phyloP scores from a whole-genome alignment of 2,797 vertebrate genomes.

The Poecilia gillii region DNA sequence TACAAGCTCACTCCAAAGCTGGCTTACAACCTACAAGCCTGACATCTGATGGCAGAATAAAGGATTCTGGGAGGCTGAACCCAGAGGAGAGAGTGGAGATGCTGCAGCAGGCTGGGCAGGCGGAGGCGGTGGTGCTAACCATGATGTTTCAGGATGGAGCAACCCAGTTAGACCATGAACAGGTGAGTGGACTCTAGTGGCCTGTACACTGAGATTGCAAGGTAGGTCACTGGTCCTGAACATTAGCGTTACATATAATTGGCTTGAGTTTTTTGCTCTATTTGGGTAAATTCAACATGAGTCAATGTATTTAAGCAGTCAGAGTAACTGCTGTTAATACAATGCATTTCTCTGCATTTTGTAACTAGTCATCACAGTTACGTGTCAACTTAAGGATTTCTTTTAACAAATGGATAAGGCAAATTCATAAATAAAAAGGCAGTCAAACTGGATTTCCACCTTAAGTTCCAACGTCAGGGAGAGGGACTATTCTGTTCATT shows the following conservation, averaged over 20 bases:
- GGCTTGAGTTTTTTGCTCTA: background rate
- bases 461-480: background rate
- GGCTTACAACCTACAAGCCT: constrained; percentile 40
- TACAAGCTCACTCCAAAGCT: constrained; percentile 25
- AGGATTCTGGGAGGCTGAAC: constrained; percentile 76
- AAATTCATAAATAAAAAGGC: background rate
- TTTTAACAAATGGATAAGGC: background rate
- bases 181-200: constrained; percentile 73
- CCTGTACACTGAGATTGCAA: background rate
- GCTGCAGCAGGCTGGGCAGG: constrained; percentile 65
- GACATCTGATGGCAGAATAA: constrained; percentile 73
- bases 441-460: background rate
- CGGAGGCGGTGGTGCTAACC: constrained; percentile 80
- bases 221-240: background rate
- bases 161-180: constrained; percentile 83
- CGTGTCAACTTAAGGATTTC: background rate
- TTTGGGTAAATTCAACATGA: background rate
- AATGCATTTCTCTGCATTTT: background rate
- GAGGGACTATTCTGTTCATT: background rate
- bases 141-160: constrained; percentile 87
- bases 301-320: background rate
- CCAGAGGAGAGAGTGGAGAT: constrained; percentile 73
- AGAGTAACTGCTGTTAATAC: background rate
- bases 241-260: background rate
- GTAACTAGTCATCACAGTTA: background rate